Evolutionary conservation across 2,113 vertebrate species (phyloP).

Genomic region (Lagenorhynchus albirostris): DNA sequence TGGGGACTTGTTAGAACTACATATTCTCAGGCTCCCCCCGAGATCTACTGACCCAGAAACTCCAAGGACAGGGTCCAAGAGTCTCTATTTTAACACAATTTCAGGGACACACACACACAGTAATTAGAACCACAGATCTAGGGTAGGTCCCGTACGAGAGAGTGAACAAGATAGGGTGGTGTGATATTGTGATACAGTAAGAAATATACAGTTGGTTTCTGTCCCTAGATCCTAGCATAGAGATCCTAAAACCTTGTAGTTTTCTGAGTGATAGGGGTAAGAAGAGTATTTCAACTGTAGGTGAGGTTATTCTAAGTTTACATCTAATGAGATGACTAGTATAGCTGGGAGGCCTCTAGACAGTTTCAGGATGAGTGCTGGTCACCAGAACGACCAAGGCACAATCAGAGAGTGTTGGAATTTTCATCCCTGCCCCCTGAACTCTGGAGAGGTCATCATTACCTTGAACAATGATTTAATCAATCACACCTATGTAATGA

Average conservation of each 20-base stretch:
- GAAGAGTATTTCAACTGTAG: neutral
- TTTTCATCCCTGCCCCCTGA: accelerated
- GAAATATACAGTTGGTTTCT: neutral
- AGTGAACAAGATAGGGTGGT: neutral
- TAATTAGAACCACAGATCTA: neutral
- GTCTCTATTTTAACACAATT: neutral
- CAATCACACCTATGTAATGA: neutral
- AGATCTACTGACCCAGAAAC: neutral
- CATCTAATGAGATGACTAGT: neutral
- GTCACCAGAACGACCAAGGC: neutral
- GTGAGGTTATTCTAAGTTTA: neutral
- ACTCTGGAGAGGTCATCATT: neutral
- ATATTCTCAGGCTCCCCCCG: neutral
- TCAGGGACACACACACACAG: neutral
- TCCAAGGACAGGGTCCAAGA: neutral
- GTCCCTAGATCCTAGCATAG: neutral
- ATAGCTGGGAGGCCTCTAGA: accelerated
- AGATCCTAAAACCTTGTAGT: neutral
- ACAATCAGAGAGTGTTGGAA: neutral
- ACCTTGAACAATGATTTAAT: neutral
- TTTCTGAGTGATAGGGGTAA: neutral
- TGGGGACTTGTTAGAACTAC: neutral
- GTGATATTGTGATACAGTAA: neutral
- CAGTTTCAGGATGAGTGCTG: neutral
- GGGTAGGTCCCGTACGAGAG: neutral